phyloP scores from a whole-genome alignment of 2,797 vertebrate species.

The Coregonus sp. region DNA sequence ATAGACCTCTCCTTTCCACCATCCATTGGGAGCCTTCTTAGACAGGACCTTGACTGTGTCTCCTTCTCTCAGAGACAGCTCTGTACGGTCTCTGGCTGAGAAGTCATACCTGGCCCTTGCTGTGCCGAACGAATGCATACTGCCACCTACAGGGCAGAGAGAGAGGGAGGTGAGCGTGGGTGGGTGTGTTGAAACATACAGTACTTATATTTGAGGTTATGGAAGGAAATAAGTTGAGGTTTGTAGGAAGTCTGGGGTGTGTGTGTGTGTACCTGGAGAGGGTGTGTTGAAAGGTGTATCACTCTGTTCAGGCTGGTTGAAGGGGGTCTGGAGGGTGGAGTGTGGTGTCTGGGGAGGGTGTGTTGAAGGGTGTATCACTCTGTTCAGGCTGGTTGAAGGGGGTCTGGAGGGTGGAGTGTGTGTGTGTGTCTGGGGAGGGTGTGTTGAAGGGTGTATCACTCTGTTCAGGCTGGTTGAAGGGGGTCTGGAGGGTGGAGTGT shows the following conservation, averaged over 20 bases:
- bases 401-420: not conserved
- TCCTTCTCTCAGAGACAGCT: constrained; percentile 86
- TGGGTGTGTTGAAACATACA: not conserved
- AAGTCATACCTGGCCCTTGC: constrained; percentile 91
- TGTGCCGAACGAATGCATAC: constrained; percentile 54
- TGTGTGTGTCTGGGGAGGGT: constrained; percentile 51
- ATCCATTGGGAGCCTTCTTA: constrained; percentile 88
- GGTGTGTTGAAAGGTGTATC: constrained; percentile 31
- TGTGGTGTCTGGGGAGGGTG: constrained; percentile 39
- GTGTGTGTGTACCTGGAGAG: constrained; percentile 50
- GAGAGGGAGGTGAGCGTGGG: not conserved
- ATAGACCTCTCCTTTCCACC: constrained; percentile 95
- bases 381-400: no score
- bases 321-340: constrained; percentile 37
- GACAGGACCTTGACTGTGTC: constrained; percentile 91
- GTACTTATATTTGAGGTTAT: not conserved
- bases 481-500: constrained; percentile 70
- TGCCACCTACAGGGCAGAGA: not conserved
- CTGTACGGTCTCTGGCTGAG: constrained; percentile 87
- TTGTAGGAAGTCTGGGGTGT: constrained; percentile 81
- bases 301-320: constrained; percentile 77
- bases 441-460: constrained; percentile 43
- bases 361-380: no score
- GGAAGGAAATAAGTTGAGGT: no score
- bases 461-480: constrained; percentile 85